Base-by-base conservation (phyloP, 2,797 vertebrate genomes). In the Glyptemys insculpta region DNA sequence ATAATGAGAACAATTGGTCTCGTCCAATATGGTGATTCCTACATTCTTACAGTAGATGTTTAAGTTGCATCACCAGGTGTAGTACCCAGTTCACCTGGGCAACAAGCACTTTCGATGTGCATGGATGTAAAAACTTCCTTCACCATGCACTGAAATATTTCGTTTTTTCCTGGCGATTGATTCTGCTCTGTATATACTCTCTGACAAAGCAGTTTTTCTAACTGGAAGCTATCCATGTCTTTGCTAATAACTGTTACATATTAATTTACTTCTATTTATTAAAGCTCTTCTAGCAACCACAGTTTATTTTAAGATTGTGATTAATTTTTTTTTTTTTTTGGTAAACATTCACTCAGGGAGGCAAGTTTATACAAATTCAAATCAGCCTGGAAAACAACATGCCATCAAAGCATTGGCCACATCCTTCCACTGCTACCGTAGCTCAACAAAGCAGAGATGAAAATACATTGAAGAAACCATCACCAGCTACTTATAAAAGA, bases 241-340 rank as follows among this genome's bases (percentile, higher is more conserved):
- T 27, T 79, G 81, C 88, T 96, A 95, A 92, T 93, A 94, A 96
- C 88, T 37, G 90, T 53, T 72, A 81, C 2, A 0, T 79, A 83
- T 95, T 96, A 86, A 95, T 90, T 96, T 93, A 86, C 91, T 96
- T 76, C 53, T 86, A 85, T 90, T 89, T 95, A 90, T 93, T 94
- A 92, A 90, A 88, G 62, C 57, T 81, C 79, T 92, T 85, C 41
- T 72, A 92, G 74, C 81, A 96, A 96, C 53, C 81, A 12, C 2
- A 86, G 37, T 41, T 65, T 96, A 97, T 96, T 97, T 96, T 95
- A 94, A 93, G 89, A 65, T 59, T 44, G 62, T 62, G 81, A 80
- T 41, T 5, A 52, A 2, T 52, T 19, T 18, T 89, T 16, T 52
- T 52, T 15, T 87, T 84, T 79, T 86, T 87, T 83, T 62, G 68